Evolutionary conservation across 2,113 vertebrate species (phyloP), one percentile per base, ranked within the genome.

Genomic region (Caranx melampygus): DNA sequence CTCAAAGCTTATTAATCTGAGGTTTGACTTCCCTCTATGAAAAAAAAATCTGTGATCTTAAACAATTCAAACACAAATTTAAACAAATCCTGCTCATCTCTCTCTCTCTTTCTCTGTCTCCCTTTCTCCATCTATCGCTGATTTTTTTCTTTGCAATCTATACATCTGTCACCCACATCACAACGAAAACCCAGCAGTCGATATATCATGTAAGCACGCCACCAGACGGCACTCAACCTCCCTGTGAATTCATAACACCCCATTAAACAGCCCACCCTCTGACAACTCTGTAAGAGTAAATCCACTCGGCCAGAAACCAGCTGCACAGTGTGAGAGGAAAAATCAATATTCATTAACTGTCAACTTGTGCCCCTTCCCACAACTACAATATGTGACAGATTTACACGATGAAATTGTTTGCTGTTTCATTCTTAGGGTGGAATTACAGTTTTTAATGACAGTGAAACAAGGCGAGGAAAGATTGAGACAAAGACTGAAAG

Each of bases 311-410:
- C 82, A 89, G 83, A 89, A 86, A 84, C 60, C 79, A 65, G 75
- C 88, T 84, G 87, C 89, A 89, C 79, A 65, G 67, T n/a, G 72
- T 26, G 8, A 64, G 60, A 74, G 70, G 72, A 74, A 76, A 89
- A 91, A 92, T 93, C 92, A 82, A 93, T 93, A 90, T 83, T 90
- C 85, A 88, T 91, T 92, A 90, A 86, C 87, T 76, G 86, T 92
- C 90, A 90, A 74, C 85, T 75, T 86, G 87, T 87, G 78, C 60
- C 67, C 80, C 68, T 82, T 71, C 40, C 79, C 65, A 81, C 81
- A 79, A 75, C 79, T 68, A 66, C 75, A 34, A 60, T 2, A 42
- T 77, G 71, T 73, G 83, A 49, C 83, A 86, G 67, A 88, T 89
- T 81, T 83, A 87, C 81, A 35, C 62, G 79, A 72, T 26, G 3